Conservation (phyloP, 2,113 vertebrate genomes). For the Pristiophorus japonicus region DNA sequence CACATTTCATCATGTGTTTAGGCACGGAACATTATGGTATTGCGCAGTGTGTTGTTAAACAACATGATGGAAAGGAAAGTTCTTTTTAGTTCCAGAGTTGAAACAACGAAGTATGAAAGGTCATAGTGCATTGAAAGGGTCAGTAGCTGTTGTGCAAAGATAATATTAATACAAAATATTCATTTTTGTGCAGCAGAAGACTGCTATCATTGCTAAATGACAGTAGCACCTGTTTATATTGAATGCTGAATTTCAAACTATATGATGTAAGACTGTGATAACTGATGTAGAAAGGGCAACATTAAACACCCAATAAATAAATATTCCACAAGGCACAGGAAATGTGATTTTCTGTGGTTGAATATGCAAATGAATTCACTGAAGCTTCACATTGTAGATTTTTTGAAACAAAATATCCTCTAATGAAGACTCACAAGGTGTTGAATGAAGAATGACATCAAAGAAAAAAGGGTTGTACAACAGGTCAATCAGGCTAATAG, state of each 20-base stretch:
- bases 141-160: neutral
- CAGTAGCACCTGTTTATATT: neutral
- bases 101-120: neutral
- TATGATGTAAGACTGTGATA: neutral
- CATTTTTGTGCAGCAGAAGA: neutral
- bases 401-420: neutral
- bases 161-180: neutral
- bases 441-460: neutral
- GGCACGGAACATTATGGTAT: too few species aligned
- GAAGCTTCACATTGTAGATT: neutral
- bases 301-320: neutral
- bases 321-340: neutral
- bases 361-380: neutral
- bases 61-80: too few species aligned
- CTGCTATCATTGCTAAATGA: neutral
- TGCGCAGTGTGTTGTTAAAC: too few species aligned
- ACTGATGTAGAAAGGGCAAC: neutral
- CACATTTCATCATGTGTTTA: too few species aligned
- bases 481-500: too few species aligned
- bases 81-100: too few species aligned
- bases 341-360: neutral
- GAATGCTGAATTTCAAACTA: neutral
- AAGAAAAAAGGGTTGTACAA: too few species aligned
- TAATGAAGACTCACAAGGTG: neutral
- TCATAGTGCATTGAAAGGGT: neutral